Percentiles rank a stretch among this genome's conserved stretches.
phyloP scores from a whole-genome alignment of 2,888 invertebrate species.

The Heliconius cydno region DNA sequence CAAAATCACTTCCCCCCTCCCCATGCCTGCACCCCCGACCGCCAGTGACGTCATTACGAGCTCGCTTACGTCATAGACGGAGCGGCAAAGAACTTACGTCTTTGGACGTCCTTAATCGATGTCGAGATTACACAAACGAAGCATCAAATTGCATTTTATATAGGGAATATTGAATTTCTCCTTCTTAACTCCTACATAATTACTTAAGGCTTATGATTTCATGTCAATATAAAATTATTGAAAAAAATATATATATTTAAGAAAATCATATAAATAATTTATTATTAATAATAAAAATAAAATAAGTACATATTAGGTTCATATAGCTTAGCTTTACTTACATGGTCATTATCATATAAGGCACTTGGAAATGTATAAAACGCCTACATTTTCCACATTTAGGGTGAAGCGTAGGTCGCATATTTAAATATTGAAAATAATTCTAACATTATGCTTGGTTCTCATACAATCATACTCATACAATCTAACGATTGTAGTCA shows the following conservation, averaged over 20 bases:
- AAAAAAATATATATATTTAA: neutral
- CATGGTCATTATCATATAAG: neutral
- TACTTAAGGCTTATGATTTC: neutral
- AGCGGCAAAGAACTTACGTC: slow-evolving; percentile 69
- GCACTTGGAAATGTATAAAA: neutral
- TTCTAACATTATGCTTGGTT: neutral
- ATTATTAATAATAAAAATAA: neutral
- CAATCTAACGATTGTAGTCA: neutral
- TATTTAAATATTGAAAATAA: slow-evolving; percentile 10
- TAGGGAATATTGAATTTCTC: neutral
- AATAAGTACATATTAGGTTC: neutral
- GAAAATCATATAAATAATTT: neutral
- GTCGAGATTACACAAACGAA: slow-evolving; percentile 45
- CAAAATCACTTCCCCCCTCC: slow-evolving; percentile 68
- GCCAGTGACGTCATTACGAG: slow-evolving; percentile 72
- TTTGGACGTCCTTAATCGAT: slow-evolving; percentile 71
- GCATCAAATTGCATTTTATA: slow-evolving; percentile 37
- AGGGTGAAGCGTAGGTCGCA: slow-evolving; percentile 18
- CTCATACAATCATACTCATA: slow-evolving; percentile 12
- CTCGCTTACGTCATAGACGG: slow-evolving; percentile 75
- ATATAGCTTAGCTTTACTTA: neutral
- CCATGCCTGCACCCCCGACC: slow-evolving; percentile 57
- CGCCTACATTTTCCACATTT: slow-evolving; percentile 24
- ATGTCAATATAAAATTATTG: neutral
- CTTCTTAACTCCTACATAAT: neutral